These are phyloP conservation scores for Cephus runcator DNA, from an alignment of 2,888 invertebrate species.

Conservation along the genomic window DNA sequence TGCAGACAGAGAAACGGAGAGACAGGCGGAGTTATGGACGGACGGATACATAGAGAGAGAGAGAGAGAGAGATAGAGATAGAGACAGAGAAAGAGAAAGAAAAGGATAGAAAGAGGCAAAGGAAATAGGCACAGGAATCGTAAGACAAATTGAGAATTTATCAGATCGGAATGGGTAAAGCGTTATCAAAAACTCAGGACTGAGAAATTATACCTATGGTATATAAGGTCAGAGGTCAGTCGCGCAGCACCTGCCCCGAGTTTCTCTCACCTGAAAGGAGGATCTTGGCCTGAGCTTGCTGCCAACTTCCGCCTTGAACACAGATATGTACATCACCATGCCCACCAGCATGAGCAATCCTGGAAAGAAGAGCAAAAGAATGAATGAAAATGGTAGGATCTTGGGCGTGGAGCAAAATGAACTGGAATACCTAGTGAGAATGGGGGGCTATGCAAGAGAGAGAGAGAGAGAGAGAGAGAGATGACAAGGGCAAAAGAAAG, in stretches of 20 bases:
- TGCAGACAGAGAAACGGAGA: constrained; percentile 9
- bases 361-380: constrained; percentile 64
- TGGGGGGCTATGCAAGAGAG: background rate
- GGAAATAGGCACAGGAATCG: background rate
- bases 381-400: background rate
- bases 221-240: background rate
- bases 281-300: constrained; percentile 86
- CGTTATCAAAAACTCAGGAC: background rate
- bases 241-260: background rate
- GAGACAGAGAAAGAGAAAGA: background rate
- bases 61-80: background rate
- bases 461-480: background rate
- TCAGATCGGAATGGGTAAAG: background rate
- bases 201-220: background rate
- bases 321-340: constrained; percentile 92
- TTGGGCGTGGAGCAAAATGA: background rate
- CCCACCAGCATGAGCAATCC: constrained; percentile 91
- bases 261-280: constrained; percentile 68
- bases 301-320: constrained; percentile 91
- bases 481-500: background rate
- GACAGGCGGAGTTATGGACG: background rate
- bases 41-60: background rate
- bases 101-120: background rate
- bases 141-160: background rate
- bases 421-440: background rate